phyloP scores from a whole-genome alignment of 2,888 invertebrate genomes.

The Drosophila rellima region DNA sequence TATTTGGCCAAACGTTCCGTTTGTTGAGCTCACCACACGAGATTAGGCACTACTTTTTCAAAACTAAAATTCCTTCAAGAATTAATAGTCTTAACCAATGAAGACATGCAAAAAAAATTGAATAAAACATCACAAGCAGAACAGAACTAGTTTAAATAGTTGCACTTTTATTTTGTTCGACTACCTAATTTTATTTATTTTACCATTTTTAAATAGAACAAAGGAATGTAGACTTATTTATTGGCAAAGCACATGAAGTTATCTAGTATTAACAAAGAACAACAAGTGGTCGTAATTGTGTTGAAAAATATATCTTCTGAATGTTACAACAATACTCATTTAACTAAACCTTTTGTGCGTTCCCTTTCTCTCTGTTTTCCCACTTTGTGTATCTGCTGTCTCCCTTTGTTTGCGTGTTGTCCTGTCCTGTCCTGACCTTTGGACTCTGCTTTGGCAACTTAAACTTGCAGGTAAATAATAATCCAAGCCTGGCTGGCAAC shows the following conservation, averaged over 20 bases:
- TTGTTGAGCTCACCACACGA: too few relatives aligned
- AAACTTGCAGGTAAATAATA: conserved; percentile 74
- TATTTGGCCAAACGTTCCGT: too few relatives aligned
- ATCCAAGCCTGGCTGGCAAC: conserved; percentile 45
- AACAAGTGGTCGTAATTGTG: neutral
- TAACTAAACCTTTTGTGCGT: conserved; percentile 4
- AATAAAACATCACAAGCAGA: too few relatives aligned
- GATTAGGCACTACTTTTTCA: too few relatives aligned
- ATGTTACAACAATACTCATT: neutral
- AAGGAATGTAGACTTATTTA: too few relatives aligned
- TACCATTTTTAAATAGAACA: too few relatives aligned
- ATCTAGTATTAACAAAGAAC: neutral
- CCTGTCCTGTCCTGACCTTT: neutral
- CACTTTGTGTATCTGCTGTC: conserved; percentile 1
- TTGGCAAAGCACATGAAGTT: neutral
- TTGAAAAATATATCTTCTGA: neutral
- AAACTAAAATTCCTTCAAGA: too few relatives aligned
- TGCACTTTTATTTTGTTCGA: too few relatives aligned
- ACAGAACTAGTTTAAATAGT: too few relatives aligned
- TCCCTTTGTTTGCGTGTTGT: conserved; percentile 4
- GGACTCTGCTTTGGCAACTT: neutral
- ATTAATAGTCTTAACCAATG: too few relatives aligned
- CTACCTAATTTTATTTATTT: too few relatives aligned
- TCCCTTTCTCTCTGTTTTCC: neutral
- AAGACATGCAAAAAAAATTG: too few relatives aligned